Base-by-base conservation (phyloP, 1,140 invertebrate genomes). In the Solen grandis region DNA sequence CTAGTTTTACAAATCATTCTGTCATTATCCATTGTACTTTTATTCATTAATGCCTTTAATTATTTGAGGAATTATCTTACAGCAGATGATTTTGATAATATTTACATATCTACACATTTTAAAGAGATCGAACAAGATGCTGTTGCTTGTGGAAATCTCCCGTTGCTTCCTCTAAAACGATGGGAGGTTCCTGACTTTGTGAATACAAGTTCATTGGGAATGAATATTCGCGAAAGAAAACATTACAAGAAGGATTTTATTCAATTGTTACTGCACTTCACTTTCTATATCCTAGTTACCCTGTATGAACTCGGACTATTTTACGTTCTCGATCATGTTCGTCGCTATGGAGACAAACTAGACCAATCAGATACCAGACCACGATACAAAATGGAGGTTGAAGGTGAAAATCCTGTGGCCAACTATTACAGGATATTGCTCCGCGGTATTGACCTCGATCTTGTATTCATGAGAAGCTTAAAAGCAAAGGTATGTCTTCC, bases 31-130 rank as follows among this genome's bases (percentile, higher is more conserved):
- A n/a, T n/a, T n/a, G n/a, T n/a, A n/a, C n/a, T n/a, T n/a, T n/a
- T n/a, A n/a, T n/a, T n/a, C n/a, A n/a, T n/a, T n/a, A n/a, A n/a
- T n/a, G n/a, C n/a, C n/a, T n/a, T n/a, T n/a, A n/a, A n/a, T n/a
- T 46, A 46, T 19, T 19, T 46, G 41, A 46, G 41, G 41, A 46
- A 46, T 46, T 46, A 46, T 46, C 41, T 46, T 46, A 19, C 41
- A 10, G 8, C 8, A 46, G 41, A 46, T 19, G 19, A 19, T 19
- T 46, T 10, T 19, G 41, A 46, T 19, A 46, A 46, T 57, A 55
- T 77, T 16, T 82, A 82, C 38, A 82, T 82, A 54, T 70, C 81
- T 16, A 50, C 25, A 41, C 66, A 70, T 14, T 82, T 82, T 16
- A 70, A 54, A 25, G 4, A 78, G 13, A 8, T 82, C 16, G 81